These are phyloP conservation scores for Solea solea DNA, from an alignment of 2,113 vertebrate species.

Conservation along the genomic window DNA sequence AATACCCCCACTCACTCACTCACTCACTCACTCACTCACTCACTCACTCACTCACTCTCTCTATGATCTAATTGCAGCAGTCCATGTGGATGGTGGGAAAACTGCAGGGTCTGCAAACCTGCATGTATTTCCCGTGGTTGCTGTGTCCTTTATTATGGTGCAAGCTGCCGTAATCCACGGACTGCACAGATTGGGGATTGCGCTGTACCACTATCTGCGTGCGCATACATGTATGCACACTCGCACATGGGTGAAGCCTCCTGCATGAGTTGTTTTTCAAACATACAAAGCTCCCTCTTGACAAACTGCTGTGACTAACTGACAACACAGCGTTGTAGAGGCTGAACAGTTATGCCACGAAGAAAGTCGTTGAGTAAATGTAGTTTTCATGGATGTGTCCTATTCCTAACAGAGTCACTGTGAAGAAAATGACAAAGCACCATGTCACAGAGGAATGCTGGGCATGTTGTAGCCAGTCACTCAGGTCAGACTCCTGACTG, in stretches of 20 bases:
- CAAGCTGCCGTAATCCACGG: constrained; percentile 28
- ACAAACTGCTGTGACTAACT: not conserved
- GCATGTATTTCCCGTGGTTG: constrained; percentile 54
- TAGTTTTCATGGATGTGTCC: constrained; percentile 19
- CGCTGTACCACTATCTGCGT: not conserved
- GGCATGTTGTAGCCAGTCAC: constrained; percentile 66
- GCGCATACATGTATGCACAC: constrained; percentile 2
- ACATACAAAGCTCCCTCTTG: not conserved
- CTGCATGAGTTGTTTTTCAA: not conserved
- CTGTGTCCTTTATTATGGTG: constrained; percentile 56
- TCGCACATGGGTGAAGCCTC: not conserved
- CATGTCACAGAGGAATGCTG: constrained; percentile 66
- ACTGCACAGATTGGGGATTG: constrained; percentile 19
- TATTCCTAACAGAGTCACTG: constrained; percentile 40
- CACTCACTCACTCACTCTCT: constrained; percentile 22
- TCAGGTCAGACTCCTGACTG: constrained; percentile 70
- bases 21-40: constrained; percentile 1
- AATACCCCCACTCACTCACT: constrained; percentile 8
- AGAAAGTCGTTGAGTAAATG: not conserved
- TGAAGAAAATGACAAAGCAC: constrained; percentile 65
- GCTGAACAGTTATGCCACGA: constrained; percentile 8
- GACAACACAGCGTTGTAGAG: not conserved
- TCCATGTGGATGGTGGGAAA: constrained; percentile 64
- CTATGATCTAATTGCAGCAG: constrained; percentile 73
- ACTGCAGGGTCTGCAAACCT: constrained; percentile 73